These are phyloP conservation scores for Crenichthys baileyi DNA, from an alignment of 2,797 vertebrate genomes.

Conservation along the genomic window DNA sequence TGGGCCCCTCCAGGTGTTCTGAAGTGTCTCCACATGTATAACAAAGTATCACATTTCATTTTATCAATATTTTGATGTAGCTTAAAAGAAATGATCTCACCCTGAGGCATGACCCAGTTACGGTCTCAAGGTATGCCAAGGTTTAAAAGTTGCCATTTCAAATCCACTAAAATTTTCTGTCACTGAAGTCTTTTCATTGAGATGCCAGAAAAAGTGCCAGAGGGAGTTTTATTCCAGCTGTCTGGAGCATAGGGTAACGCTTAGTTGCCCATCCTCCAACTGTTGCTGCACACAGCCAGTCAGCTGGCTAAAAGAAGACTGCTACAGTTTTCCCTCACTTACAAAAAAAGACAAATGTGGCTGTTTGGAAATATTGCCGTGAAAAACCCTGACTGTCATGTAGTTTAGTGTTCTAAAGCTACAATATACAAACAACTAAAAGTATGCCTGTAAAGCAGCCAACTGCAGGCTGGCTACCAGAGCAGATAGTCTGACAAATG, in stretches of 20 bases:
- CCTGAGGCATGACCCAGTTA: not conserved
- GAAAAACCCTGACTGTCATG: not conserved
- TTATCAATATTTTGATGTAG: constrained; percentile 26
- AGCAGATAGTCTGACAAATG: not conserved
- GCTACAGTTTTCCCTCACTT: not conserved
- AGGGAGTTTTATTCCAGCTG: not conserved
- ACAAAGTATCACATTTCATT: constrained; percentile 16
- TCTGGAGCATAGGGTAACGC: not conserved
- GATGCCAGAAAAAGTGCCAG: not conserved
- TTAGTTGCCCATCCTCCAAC: not conserved
- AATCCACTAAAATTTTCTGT: not conserved
- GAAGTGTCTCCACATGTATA: constrained; percentile 19
- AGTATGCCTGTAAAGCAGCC: too few species aligned
- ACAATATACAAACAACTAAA: not conserved
- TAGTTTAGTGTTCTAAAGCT: not conserved
- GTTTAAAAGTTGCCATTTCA: not conserved
- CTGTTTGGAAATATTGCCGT: not conserved
- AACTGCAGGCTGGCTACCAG: not conserved
- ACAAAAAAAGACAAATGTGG: not conserved
- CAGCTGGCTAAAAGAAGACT: not conserved
- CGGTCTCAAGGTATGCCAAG: not conserved
- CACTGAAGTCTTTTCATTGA: not conserved
- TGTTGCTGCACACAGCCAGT: not conserved
- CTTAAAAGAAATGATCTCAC: constrained; percentile 31
- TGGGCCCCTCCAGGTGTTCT: constrained; percentile 36